Base-by-base conservation (phyloP, 2,797 vertebrate species). In the Alosa sapidissima region DNA sequence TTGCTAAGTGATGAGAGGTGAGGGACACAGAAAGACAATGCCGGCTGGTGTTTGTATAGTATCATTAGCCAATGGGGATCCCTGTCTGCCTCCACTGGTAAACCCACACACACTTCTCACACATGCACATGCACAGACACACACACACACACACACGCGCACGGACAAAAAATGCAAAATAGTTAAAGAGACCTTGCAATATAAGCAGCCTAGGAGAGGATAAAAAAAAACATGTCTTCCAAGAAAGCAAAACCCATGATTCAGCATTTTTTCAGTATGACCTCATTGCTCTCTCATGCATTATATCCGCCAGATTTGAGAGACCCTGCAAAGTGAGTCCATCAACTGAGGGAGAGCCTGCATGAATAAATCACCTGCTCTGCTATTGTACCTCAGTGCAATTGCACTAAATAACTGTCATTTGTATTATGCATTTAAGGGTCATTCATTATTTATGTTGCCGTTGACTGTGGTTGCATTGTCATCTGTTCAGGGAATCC, bases 1-100 rank as follows among this genome's bases (percentile, higher is more conserved):
- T 93, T 93, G 91, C 91, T 94, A 91, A 90, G 93, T 87, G n/a
- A 91, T 90, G 82, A 87, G 84, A 84, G 84, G 86, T 24, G 81
- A 52, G 89, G 87, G 89, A 90, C 16, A 65, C 81, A 86, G 89
- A 85, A 85, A 88, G 88, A 91, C 88, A 88, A 89, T 90, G 88
- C 86, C 89, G 85, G 85, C 85, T 86, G 85, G 87, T 86, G 85
- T 87, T 85, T 92, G 90, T 83, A 84, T 86, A 65, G 84, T 85
- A 86, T 83, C 88, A 88, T 82, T 81, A 78, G 48, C 60, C 55
- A 81, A 82, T 86, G 54, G 16, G 72, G 14, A 78, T 78, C 72
- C 72, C 72, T 78, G 36, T 78, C 41, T 16, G 72, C 41, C 41
- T 47, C 36, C 41, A 78, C 72, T 85, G 19, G 52, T 84, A 81